Evolutionary conservation across 2,888 invertebrate genomes (phyloP), one percentile per base, ranked within the genome.

Genomic region (Scaptomyza polygonia): DNA sequence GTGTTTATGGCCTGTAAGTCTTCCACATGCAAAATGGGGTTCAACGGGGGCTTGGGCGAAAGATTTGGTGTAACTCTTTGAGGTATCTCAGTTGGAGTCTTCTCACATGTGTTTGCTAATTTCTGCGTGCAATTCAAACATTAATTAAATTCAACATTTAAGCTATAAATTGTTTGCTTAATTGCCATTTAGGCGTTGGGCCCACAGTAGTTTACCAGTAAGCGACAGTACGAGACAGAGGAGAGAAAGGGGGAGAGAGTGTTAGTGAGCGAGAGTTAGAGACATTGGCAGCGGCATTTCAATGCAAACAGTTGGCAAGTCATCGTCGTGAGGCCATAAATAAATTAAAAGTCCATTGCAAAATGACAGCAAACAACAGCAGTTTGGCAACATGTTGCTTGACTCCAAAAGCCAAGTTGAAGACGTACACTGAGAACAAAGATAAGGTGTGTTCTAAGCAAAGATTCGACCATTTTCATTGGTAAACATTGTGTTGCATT

Each of bases 141-240:
- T 82, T 82, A 82, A 82, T 86, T 83, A 86, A 86, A 84, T 73
- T 65, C 71, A 81, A 84, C 82, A 84, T 83, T 83, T 86, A 63
- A 61, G 82, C 87, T 77, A 82, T 82, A 82, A 82, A 82, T 82
- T 82, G 82, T 82, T 86, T 84, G 86, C 86, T 82, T 82, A 82
- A 86, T 82, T 82, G 82, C 82, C 86, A 82, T 82, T 82, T 86
- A 84, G 78, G 76, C 61, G 56, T 70, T 79, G 63, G 52, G 55
- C 55, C 43, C 61, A 58, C 52, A 42, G 49, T 47, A 55, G 59
- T 48, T 45, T n/a, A 9, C 3, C 44, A 34, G 25, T 34, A 14
- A 36, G 14, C 14, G 39, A 34, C 2, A 5, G n/a, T 12, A 36
- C 12, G 21, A 14, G 34, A 5, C 25, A 18, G 44, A 11, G 48